These are phyloP conservation scores for Bombus fervidus DNA, from an alignment of 1,140 invertebrate species.

Conservation along the genomic window DNA sequence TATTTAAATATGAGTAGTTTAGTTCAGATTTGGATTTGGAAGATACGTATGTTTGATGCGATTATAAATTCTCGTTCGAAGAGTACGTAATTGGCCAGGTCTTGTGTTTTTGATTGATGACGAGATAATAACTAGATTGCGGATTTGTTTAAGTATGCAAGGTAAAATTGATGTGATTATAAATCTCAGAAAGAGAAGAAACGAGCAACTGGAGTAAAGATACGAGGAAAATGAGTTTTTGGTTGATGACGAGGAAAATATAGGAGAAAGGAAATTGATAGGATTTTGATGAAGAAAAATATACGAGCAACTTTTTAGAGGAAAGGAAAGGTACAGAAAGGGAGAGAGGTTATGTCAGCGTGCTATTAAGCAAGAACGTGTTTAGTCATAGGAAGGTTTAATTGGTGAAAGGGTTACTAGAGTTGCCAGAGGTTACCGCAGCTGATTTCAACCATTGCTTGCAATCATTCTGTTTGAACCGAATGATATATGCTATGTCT, in stretches of 20 bases:
- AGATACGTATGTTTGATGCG: too few relatives aligned
- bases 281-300: not conserved
- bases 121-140: not conserved
- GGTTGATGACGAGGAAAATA: not conserved
- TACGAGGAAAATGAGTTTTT: not conserved
- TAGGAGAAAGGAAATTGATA: not conserved
- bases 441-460: not conserved
- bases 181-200: too few relatives aligned
- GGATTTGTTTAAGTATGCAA: not conserved
- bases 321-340: not conserved
- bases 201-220: too few relatives aligned
- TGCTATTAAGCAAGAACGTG: slow-evolving; percentile 33
- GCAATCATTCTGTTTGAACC: not conserved
- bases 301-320: not conserved
- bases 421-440: slow-evolving; percentile 33
- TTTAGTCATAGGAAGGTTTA: slow-evolving; percentile 44
- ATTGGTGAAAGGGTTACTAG: slow-evolving; percentile 46
- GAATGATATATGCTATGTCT: too few relatives aligned
- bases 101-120: not conserved
- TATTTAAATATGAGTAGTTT: too few relatives aligned
- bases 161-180: not conserved
- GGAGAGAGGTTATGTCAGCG: slow-evolving; percentile 30
- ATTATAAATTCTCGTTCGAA: too few relatives aligned
- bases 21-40: too few relatives aligned
- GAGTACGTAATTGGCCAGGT: too few relatives aligned